A percentile compares a stretch with the other conserved stretches of the same genome.
These are phyloP conservation scores for Tetranychus truncatus DNA, from an alignment of 2,888 invertebrate species.

Conservation along the genomic window DNA sequence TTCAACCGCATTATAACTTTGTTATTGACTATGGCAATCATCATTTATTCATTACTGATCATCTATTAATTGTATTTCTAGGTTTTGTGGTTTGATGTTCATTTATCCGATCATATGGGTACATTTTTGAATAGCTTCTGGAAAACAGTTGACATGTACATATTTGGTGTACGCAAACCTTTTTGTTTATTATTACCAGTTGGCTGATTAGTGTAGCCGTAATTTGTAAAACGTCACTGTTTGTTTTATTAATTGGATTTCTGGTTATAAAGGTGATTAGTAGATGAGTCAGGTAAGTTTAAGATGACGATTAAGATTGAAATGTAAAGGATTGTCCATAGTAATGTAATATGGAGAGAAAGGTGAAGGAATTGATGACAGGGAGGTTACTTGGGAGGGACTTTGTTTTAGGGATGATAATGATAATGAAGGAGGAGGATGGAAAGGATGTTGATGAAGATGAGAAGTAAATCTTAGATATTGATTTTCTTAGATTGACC, in stretches of 20 bases:
- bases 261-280: no score
- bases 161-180: no score
- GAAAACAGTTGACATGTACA: no score
- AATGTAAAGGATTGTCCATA: background rate
- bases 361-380: background rate
- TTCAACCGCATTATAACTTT: background rate
- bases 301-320: background rate
- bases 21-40: background rate
- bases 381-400: background rate
- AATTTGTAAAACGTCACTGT: no score
- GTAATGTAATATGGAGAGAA: background rate
- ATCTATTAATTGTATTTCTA: no score
- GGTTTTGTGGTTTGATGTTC: no score
- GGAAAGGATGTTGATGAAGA: background rate
- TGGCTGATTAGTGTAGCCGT: no score
- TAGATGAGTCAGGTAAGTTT: background rate
- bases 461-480: background rate
- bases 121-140: no score
- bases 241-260: no score
- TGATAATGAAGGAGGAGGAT: background rate
- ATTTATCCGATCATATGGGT: no score
- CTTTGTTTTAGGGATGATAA: background rate
- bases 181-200: no score
- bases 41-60: no score
- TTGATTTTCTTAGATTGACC: background rate